Evolutionary conservation across 2,797 vertebrate genomes (phyloP).

Genomic region (Acomys russatus): DNA sequence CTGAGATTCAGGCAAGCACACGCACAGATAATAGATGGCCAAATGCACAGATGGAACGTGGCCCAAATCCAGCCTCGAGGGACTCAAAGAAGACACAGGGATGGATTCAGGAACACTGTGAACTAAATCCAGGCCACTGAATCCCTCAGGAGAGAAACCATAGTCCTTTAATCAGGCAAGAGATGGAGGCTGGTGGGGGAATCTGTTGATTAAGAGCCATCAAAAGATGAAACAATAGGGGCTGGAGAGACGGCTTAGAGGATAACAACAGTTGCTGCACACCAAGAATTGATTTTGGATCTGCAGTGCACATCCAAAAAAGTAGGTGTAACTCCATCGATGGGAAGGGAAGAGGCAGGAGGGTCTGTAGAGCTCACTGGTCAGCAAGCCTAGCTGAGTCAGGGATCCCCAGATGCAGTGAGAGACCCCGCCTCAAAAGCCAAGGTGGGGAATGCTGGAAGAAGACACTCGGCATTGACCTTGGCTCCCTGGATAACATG

Average conservation of each 20-base stretch:
- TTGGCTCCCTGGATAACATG: not conserved
- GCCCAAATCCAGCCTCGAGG: not conserved
- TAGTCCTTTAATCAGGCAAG: not conserved
- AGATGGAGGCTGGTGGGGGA: too few relatives aligned
- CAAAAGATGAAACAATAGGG: not conserved
- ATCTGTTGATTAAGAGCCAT: not conserved
- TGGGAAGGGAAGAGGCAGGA: not conserved
- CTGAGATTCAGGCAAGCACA: not conserved
- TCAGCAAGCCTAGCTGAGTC: not conserved
- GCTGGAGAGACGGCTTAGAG: too few relatives aligned
- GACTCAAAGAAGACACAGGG: not conserved
- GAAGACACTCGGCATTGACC: not conserved
- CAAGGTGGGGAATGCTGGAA: not conserved
- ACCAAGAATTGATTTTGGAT: not conserved
- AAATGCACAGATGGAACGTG: not conserved
- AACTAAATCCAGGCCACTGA: not conserved
- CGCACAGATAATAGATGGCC: rapidly evolving
- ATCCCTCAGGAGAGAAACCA: rapidly evolving
- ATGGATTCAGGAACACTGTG: too few relatives aligned
- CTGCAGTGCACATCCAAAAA: too few relatives aligned
- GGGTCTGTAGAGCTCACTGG: not conserved
- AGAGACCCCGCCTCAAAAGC: not conserved
- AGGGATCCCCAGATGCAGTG: not conserved
- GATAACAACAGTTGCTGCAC: not conserved
- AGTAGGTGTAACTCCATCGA: too few relatives aligned